A percentile compares a stretch with the other conserved stretches of the same genome.
Conservation (phyloP, 2,888 invertebrate genomes). For the Temnothorax unifasciatus region DNA sequence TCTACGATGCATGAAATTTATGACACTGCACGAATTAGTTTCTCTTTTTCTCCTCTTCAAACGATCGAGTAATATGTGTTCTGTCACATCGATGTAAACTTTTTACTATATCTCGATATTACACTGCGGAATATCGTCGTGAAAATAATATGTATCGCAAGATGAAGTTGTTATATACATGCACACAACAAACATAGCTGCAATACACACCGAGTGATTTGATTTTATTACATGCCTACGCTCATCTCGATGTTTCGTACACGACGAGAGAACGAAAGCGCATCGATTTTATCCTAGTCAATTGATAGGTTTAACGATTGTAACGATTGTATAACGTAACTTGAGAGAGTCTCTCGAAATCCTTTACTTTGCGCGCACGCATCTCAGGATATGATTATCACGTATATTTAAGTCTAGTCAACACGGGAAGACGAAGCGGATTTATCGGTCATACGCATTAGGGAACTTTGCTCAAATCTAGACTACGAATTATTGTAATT, state of each 20-base stretch:
- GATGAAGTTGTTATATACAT: conserved; percentile 21
- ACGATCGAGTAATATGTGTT: conserved; percentile 36
- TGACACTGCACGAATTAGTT: conserved; percentile 8
- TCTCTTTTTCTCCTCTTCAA: conserved; percentile 16
- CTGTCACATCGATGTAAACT: conserved; percentile 45
- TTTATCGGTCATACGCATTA: conserved; percentile 76
- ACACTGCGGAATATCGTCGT: conserved; percentile 27
- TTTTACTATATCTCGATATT: conserved; percentile 37
- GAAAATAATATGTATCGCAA: conserved; percentile 32
- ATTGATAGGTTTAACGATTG: conserved; percentile 78
- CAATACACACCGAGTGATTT: conserved; percentile 1
- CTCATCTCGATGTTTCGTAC: conserved; percentile 40
- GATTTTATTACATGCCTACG: conserved; percentile 22
- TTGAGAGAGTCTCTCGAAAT: conserved; percentile 36
- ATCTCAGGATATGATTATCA: conserved; percentile 56
- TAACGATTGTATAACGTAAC: conserved; percentile 52
- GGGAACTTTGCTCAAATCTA: conserved; percentile 82
- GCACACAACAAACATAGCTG: conserved; percentile 7
- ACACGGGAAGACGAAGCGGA: conserved; percentile 58
- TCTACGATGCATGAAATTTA: conserved; percentile 38
- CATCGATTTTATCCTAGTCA: conserved; percentile 81
- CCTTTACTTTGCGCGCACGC: conserved; percentile 68
- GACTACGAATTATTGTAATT: conserved; percentile 78
- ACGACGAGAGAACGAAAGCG: conserved; percentile 26
- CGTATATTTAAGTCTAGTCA: conserved; percentile 79